A percentile compares a stretch with the other conserved stretches of the same genome.
These are phyloP conservation scores for Orchestia grillus DNA, from an alignment of 1,140 invertebrate genomes.

Conservation along the genomic window DNA sequence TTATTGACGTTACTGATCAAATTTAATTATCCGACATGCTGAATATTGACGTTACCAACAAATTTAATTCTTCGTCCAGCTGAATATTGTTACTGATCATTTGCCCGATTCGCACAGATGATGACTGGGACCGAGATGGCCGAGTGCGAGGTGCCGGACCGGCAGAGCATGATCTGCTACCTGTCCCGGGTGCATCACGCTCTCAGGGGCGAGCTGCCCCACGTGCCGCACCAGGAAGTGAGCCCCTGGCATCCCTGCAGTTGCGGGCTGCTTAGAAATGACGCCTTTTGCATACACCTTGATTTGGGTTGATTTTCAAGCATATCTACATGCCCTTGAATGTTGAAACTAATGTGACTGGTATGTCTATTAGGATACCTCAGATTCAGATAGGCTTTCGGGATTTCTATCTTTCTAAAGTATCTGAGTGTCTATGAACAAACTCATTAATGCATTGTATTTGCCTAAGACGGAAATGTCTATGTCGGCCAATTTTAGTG, in stretches of 20 bases:
- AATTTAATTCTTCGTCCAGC: no score
- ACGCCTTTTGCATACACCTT: no score
- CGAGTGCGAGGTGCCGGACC: slow-evolving; percentile 80
- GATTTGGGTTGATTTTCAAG: no score
- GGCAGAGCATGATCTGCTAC: slow-evolving; percentile 84
- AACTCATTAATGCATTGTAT: not conserved
- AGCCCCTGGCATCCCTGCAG: not conserved
- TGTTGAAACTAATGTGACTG: no score
- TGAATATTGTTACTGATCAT: slow-evolving; percentile 43
- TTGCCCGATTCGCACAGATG: slow-evolving; percentile 71
- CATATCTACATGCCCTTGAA: no score
- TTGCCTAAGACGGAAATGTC: not conserved
- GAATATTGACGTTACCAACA: no score
- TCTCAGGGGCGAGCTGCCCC: slow-evolving; percentile 86
- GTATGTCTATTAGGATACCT: no score
- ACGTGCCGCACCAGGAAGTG: slow-evolving; percentile 69
- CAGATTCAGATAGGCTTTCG: no score
- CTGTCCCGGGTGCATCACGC: slow-evolving; percentile 88
- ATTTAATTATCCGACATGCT: no score
- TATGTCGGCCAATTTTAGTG: not conserved
- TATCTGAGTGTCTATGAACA: no score
- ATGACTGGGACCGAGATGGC: slow-evolving; percentile 87
- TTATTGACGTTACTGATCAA: no score
- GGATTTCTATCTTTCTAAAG: no score
- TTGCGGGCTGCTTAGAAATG: not conserved